Conservation (phyloP, 2,888 invertebrate genomes). For the Drosophila nigricruria region DNA sequence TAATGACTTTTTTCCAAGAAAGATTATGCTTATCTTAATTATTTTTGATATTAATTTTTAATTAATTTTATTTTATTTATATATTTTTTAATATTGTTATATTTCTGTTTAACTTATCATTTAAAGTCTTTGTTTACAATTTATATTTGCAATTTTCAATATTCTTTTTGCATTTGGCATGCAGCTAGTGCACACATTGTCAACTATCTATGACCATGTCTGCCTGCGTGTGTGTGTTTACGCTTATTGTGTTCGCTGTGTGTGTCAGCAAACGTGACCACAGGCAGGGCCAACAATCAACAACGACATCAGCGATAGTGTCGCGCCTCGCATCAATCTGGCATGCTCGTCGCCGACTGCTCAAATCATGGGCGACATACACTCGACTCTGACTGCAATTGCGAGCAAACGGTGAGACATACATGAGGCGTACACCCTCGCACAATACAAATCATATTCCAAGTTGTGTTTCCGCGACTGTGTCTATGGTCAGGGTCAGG, state of each 20-base stretch:
- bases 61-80: not conserved
- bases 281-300: conserved; percentile 34
- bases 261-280: conserved; percentile 72
- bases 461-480: conserved; percentile 46
- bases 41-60: no score
- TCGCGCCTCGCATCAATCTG: conserved; percentile 51
- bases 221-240: not conserved
- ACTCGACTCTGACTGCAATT: conserved; percentile 1
- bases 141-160: not conserved
- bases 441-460: conserved; percentile 29
- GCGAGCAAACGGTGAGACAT: not conserved
- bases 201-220: conserved; percentile 26
- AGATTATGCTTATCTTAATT: not conserved
- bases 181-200: conserved; percentile 29
- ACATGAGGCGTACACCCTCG: not conserved
- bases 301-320: conserved; percentile 35
- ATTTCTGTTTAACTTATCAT: not conserved
- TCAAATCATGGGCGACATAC: conserved; percentile 18
- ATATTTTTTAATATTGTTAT: not conserved
- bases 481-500: conserved; percentile 76
- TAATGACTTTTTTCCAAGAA: not conserved
- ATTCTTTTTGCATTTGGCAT: conserved; percentile 5
- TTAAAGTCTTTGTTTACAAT: not conserved
- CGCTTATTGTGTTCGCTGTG: conserved; percentile 37
- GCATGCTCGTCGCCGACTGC: conserved; percentile 12